These are phyloP conservation scores for Tuta absoluta DNA, from an alignment of 2,888 invertebrate genomes.

Conservation along the genomic window DNA sequence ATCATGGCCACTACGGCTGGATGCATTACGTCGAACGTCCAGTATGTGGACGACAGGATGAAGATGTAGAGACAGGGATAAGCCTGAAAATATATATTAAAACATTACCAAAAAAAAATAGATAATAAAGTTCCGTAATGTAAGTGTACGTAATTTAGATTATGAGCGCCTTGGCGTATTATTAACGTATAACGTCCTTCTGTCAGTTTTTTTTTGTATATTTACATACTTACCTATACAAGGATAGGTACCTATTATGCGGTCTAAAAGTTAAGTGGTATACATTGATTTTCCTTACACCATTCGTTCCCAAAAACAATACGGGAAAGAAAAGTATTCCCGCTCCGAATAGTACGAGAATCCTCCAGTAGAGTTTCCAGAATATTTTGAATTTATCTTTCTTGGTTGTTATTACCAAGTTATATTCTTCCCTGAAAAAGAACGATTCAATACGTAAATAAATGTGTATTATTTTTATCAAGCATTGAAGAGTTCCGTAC, in stretches of 20 bases:
- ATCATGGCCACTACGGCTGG: slow-evolving; percentile 53
- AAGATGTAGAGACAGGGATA: slow-evolving; percentile 57
- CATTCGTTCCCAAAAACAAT: slow-evolving; percentile 46
- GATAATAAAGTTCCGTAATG: no score
- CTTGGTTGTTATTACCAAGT: slow-evolving; percentile 52
- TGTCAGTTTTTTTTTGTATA: no score
- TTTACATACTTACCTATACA: no score
- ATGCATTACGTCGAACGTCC: slow-evolving; percentile 55
- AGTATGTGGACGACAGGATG: slow-evolving; percentile 52
- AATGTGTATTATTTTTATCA: no score
- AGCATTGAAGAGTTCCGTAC: no score
- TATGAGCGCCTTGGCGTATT: no score
- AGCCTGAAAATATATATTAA: slow-evolving; percentile 32
- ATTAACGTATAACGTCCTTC: no score
- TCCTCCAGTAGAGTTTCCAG: slow-evolving; percentile 57
- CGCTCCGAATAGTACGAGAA: slow-evolving; percentile 47
- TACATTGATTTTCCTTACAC: slow-evolving; percentile 41
- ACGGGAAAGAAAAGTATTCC: slow-evolving; percentile 60
- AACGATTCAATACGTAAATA: slow-evolving; percentile 12
- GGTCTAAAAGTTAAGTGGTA: no score
- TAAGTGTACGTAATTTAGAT: no score
- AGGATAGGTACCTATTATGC: no score
- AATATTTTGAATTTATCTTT: slow-evolving; percentile 49
- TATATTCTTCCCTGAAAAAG: slow-evolving; percentile 52
- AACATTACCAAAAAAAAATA: neutral